Evolutionary conservation across 2,888 invertebrate genomes (phyloP), one percentile per base, ranked within the genome.

Genomic region (Oligia latruncula): DNA sequence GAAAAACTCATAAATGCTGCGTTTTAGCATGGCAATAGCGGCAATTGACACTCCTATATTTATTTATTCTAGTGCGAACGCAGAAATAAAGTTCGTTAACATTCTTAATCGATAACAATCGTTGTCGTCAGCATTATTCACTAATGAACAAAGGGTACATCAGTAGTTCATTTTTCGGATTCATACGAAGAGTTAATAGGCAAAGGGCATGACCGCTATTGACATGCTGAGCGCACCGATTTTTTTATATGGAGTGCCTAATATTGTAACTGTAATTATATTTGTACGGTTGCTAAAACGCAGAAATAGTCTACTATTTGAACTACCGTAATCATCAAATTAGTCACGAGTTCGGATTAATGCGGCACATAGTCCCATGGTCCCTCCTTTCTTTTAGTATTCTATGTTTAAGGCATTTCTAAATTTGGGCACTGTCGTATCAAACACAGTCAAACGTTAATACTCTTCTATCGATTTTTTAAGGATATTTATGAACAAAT

Each of bases 381-480:
- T 2, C 3, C 46, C 46, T 49, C 17, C 29, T 29, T 29, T 9
- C 35, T 66, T 65, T 17, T 49, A 73, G 60, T 82, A 67, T 86
- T 74, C 58, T 80, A 78, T 55, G 46, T 43, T 9, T 62, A 66
- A 35, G 49, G 49, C 17, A 8, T n/a, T 75, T 40, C 15, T 60
- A 20, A 52, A 70, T 62, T 70, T 68, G 15, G 15, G 9, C 35
- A 71, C 29, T 71, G 2, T 72, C 17, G 68, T 70, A 55, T 20
- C 40, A 40, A 3, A 71, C 65, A 23, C 65, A 64, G 55, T 35
- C 6, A 55, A 67, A 60, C 13, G 73, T 71, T 52, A 74, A 76
- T 83, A 71, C 55, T 83, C 71, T 58, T 62, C 43, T 75, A 29
- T 76, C 65, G 77, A 82, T n/a, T 87, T 70, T 46, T 67, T 75